phyloP scores from a whole-genome alignment of 2,888 invertebrate species.

The Oscheius sp. region DNA sequence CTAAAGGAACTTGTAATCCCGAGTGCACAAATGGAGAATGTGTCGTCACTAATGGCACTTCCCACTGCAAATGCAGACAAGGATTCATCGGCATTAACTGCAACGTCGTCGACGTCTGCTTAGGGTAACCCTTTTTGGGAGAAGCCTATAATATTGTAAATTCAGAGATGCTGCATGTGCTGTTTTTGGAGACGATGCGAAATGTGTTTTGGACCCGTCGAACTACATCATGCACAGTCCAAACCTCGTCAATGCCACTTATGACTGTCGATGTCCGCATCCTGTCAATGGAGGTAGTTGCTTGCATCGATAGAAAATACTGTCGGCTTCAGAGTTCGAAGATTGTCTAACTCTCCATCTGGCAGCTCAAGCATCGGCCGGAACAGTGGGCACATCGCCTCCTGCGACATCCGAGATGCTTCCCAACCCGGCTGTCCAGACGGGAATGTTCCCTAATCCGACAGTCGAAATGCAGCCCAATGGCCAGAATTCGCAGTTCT shows the following conservation, averaged over 20 bases:
- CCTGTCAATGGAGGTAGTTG: slow-evolving; percentile 45
- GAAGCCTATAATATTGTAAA: slow-evolving; percentile 12
- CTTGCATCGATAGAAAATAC: too few species aligned
- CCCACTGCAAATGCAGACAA: slow-evolving; percentile 59
- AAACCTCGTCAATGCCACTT: slow-evolving; percentile 52
- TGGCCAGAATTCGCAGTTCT: slow-evolving; percentile 18
- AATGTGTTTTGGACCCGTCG: slow-evolving; percentile 59
- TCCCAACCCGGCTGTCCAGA: background rate
- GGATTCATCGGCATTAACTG: slow-evolving; percentile 70
- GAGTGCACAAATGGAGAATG: slow-evolving; percentile 59
- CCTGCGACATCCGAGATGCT: slow-evolving; percentile 28
- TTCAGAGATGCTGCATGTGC: slow-evolving; percentile 65
- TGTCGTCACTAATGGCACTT: slow-evolving; percentile 46
- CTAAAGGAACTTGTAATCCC: slow-evolving; percentile 41
- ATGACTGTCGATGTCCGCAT: slow-evolving; percentile 60
- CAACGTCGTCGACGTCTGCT: slow-evolving; percentile 68
- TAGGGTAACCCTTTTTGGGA: slow-evolving; percentile 51
- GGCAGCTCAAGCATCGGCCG: slow-evolving; percentile 39
- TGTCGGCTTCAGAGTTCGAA: slow-evolving; percentile 41
- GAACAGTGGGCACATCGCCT: slow-evolving; percentile 41
- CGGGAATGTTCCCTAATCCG: slow-evolving; percentile 10
- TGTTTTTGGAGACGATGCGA: slow-evolving; percentile 61
- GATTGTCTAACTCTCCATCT: slow-evolving; percentile 56
- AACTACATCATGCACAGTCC: slow-evolving; percentile 50
- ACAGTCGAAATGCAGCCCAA: background rate